phyloP scores from a whole-genome alignment of 1,140 invertebrate genomes.

The Bombus affinis region DNA sequence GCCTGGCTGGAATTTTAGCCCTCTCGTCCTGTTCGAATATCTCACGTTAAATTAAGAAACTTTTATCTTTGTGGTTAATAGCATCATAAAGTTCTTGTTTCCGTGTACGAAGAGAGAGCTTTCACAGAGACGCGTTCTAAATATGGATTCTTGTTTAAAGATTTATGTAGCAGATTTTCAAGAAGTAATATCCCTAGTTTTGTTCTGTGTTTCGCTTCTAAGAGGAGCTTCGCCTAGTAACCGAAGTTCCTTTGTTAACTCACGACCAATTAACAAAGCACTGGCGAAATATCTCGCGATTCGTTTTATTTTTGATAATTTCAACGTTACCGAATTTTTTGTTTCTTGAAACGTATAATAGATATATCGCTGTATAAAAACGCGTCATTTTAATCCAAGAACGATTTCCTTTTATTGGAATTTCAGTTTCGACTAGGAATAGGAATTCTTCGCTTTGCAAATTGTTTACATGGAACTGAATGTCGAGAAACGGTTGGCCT shows the following conservation, averaged over 20 bases:
- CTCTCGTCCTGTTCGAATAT: too few relatives aligned
- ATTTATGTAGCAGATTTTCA: slow-evolving; percentile 23
- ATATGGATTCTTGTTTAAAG: not conserved
- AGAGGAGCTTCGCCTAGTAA: slow-evolving; percentile 24
- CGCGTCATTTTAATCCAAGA: not conserved
- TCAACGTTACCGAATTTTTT: not conserved
- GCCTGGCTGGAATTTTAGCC: not conserved
- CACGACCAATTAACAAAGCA: not conserved
- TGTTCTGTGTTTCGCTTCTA: not conserved
- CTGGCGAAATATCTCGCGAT: not conserved
- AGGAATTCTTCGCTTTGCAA: not conserved
- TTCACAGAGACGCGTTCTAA: not conserved
- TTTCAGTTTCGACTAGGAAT: not conserved
- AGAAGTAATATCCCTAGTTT: not conserved
- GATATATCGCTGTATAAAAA: not conserved
- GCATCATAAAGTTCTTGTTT: not conserved
- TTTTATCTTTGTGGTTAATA: not conserved
- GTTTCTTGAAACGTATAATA: too few relatives aligned
- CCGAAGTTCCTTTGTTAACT: slow-evolving; percentile 18
- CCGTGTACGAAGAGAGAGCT: not conserved
- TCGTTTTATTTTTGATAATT: too few relatives aligned
- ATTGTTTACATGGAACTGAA: slow-evolving; percentile 28
- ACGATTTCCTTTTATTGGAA: not conserved
- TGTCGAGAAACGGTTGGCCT: slow-evolving; percentile 9
- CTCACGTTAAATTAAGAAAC: not conserved